These are phyloP conservation scores for Megalurothrips usitatus DNA, from an alignment of 2,888 invertebrate genomes.

Conservation along the genomic window DNA sequence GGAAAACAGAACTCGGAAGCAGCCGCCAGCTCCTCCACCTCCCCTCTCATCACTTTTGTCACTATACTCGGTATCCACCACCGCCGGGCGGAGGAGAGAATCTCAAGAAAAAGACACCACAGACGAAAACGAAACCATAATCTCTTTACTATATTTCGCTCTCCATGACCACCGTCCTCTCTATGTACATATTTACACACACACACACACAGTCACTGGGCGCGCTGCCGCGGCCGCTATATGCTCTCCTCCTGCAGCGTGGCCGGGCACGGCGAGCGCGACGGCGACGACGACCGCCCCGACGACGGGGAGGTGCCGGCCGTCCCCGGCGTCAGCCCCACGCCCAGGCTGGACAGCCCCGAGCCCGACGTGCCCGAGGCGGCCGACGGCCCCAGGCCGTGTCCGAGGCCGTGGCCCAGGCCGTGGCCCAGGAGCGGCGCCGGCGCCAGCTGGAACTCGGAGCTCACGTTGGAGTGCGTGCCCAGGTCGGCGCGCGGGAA, in stretches of 20 bases:
- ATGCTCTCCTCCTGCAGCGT: neutral
- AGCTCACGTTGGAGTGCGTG: slow-evolving; percentile 19
- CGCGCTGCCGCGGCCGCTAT: neutral
- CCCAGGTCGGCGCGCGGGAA: neutral
- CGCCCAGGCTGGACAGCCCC: too few species aligned
- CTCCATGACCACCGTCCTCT: neutral
- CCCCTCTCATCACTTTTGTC: too few species aligned
- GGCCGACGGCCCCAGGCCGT: neutral
- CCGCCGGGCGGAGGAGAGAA: too few species aligned
- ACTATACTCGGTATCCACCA: too few species aligned
- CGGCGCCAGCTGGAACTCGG: slow-evolving; percentile 23
- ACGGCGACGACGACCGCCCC: neutral
- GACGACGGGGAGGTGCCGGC: neutral
- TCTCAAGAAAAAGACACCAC: too few species aligned
- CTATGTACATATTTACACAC: neutral
- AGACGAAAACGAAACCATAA: too few species aligned
- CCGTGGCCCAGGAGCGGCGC: neutral
- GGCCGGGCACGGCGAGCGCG: neutral
- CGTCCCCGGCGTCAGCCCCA: neutral
- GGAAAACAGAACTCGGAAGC: too few species aligned
- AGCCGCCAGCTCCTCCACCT: too few species aligned
- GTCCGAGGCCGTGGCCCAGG: neutral
- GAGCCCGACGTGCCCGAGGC: neutral
- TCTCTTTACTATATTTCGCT: too few species aligned
- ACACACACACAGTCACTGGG: too few species aligned